phyloP scores from a whole-genome alignment of 2,888 invertebrate genomes.

The Heliconius cydno region DNA sequence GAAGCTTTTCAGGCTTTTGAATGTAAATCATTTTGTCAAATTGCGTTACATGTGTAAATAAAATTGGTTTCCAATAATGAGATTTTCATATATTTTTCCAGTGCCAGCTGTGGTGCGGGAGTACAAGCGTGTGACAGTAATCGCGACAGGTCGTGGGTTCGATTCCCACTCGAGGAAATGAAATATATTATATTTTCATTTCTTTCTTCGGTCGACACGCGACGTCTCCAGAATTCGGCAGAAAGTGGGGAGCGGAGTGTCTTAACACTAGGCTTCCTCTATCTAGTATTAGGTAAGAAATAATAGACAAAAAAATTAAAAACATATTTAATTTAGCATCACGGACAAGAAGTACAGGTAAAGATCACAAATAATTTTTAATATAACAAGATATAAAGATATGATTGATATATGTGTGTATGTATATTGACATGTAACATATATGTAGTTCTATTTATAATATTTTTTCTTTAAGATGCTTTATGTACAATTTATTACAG shows the following conservation, averaged over 20 bases:
- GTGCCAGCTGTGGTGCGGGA: neutral
- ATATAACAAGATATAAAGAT: conserved; percentile 48
- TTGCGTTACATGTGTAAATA: neutral
- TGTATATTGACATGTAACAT: conserved; percentile 31
- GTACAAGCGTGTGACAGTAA: no score
- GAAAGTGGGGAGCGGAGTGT: no score
- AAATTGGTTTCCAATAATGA: neutral
- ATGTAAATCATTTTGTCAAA: neutral
- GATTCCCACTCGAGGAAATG: no score
- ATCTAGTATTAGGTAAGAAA: no score
- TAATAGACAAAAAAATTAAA: conserved; percentile 31
- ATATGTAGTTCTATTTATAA: conserved; percentile 23
- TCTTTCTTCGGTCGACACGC: no score
- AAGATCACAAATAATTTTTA: conserved; percentile 51
- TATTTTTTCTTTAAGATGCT: conserved; percentile 6
- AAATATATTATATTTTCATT: no score
- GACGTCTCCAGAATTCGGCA: no score
- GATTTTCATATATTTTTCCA: neutral
- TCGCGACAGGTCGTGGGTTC: no score
- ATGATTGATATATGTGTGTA: conserved; percentile 44
- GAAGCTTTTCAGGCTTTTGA: neutral
- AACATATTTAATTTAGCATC: conserved; percentile 54
- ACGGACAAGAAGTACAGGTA: conserved; percentile 54
- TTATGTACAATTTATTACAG: conserved; percentile 30
- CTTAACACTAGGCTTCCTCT: no score